Evolutionary conservation across 2,888 invertebrate species (phyloP).

Genomic region (Drosophila cracens): DNA sequence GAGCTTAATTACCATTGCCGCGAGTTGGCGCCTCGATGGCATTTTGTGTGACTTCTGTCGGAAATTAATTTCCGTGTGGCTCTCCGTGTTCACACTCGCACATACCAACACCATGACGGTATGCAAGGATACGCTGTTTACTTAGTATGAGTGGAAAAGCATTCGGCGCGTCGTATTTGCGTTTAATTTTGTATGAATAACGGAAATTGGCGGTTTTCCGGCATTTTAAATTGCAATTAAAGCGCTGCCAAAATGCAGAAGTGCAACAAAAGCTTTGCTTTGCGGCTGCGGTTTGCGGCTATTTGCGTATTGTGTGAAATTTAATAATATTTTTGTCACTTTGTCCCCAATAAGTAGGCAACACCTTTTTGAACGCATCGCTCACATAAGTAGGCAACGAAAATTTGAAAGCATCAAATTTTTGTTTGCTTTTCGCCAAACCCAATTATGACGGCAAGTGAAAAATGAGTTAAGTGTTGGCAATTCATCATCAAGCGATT

Average conservation of each 20-base stretch:
- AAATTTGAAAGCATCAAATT: not conserved
- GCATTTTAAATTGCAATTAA: slow-evolving; percentile 77
- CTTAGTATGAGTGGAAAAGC: slow-evolving; percentile 45
- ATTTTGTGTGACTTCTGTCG: slow-evolving; percentile 79
- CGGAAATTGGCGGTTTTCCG: slow-evolving; percentile 79
- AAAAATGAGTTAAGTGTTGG: slow-evolving; percentile 46
- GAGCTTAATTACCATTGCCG: slow-evolving; percentile 76
- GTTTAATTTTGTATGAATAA: slow-evolving; percentile 76
- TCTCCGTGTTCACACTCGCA: slow-evolving; percentile 37
- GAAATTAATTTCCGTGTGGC: slow-evolving; percentile 78
- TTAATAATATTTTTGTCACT: slow-evolving; percentile 24
- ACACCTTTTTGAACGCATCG: not conserved
- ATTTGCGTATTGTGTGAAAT: slow-evolving; percentile 45
- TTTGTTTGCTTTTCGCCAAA: not conserved
- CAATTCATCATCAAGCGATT: slow-evolving; percentile 47
- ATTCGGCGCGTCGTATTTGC: slow-evolving; percentile 55
- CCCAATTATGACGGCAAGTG: slow-evolving; percentile 26
- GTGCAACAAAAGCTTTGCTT: slow-evolving; percentile 37
- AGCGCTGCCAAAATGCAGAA: slow-evolving; percentile 53
- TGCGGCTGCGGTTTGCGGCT: slow-evolving; percentile 51
- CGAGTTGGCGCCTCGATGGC: slow-evolving; percentile 64
- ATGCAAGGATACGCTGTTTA: slow-evolving; percentile 41
- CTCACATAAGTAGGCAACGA: slow-evolving; percentile 22
- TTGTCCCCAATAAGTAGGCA: slow-evolving; percentile 9
- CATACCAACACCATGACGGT: slow-evolving; percentile 12